These are phyloP conservation scores for Pseudorhiza aurosa DNA, from an alignment of 30 jellyfish, hydroid and myxozoan genomes.

Conservation along the genomic window DNA sequence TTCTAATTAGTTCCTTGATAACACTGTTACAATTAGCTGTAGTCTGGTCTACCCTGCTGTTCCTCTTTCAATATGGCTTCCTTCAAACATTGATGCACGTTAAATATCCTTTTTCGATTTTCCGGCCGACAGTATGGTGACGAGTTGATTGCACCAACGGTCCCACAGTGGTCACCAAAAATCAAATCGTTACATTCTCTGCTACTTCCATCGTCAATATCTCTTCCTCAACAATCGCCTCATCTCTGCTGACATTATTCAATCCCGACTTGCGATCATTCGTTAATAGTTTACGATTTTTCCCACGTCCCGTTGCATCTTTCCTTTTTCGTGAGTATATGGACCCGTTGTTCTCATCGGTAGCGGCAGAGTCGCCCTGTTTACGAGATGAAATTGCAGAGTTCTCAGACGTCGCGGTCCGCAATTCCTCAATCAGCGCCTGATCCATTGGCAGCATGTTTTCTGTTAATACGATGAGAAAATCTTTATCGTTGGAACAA, in stretches of 20 bases:
- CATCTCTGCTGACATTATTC: not conserved
- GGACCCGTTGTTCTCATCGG: not conserved
- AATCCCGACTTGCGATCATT: too few relatives aligned
- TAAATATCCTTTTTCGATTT: too few relatives aligned
- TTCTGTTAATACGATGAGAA: too few relatives aligned
- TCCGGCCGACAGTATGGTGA: too few relatives aligned
- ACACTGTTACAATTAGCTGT: too few relatives aligned
- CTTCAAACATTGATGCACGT: too few relatives aligned
- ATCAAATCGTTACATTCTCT: constrained; percentile 32
- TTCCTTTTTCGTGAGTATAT: not conserved
- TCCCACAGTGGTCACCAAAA: too few relatives aligned
- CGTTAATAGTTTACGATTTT: not conserved
- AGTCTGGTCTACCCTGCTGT: too few relatives aligned
- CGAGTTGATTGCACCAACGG: too few relatives aligned
- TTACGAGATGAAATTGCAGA: not conserved
- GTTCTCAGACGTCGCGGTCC: not conserved
- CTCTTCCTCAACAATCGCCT: constrained; percentile 21
- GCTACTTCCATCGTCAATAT: constrained; percentile 52
- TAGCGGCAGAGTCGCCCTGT: not conserved
- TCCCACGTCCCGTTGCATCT: not conserved
- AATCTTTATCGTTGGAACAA: too few relatives aligned
- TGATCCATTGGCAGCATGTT: constrained; percentile 68
- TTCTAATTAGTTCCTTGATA: too few relatives aligned
- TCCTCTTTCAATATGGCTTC: too few relatives aligned
- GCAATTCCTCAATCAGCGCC: constrained; percentile 43